A percentile compares a stretch with the other conserved stretches of the same genome.
Conservation (phyloP, 2,797 vertebrate genomes). For the Onychomys torridus region DNA sequence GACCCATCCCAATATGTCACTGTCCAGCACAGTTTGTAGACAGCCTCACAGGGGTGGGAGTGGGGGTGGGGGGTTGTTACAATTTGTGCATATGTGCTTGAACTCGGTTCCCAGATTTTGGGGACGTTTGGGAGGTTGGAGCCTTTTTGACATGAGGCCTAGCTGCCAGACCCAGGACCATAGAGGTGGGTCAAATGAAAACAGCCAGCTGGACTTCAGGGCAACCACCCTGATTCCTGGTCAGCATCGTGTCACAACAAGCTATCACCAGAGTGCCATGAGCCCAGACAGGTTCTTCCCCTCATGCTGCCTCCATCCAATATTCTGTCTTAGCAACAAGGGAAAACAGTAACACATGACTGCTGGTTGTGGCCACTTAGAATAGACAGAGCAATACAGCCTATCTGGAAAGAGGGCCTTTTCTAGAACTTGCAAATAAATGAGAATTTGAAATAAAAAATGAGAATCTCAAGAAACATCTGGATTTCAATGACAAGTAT, state of each 20-base stretch:
- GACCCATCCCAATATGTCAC: fast-evolving
- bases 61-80: neutral
- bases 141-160: neutral
- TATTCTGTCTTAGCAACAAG: neutral
- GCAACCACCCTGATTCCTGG: neutral
- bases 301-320: too few relatives aligned
- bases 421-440: neutral
- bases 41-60: too few relatives aligned
- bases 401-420: neutral
- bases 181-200: neutral
- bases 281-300: neutral
- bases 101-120: neutral
- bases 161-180: neutral
- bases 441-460: neutral
- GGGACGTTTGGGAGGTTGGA: neutral
- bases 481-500: neutral
- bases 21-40: too few relatives aligned
- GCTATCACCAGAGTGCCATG: too few relatives aligned
- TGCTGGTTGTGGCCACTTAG: too few relatives aligned
- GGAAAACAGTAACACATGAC: too few relatives aligned
- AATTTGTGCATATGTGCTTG: neutral
- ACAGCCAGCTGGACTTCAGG: neutral
- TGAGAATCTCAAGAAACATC: neutral
- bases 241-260: neutral
- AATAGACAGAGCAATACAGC: neutral